phyloP scores from a whole-genome alignment of 2,888 invertebrate genomes.

The Caenorhabditis auriculariae region DNA sequence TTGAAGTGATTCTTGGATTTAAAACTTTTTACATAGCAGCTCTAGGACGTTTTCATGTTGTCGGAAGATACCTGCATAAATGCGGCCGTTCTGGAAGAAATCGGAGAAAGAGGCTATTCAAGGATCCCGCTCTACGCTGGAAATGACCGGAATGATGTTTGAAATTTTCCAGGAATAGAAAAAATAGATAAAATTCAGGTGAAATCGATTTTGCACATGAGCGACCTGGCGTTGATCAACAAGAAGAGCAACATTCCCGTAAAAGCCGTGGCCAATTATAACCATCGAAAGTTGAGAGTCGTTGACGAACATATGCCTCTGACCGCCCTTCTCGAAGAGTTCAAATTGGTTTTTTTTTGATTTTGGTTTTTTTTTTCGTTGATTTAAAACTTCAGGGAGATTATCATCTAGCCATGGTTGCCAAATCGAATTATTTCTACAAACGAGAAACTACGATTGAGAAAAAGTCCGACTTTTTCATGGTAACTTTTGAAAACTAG shows the following conservation, averaged over 20 bases:
- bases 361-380: neutral
- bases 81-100: conserved; percentile 6
- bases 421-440: neutral
- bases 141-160: conserved; percentile 17
- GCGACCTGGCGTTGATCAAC: conserved; percentile 94
- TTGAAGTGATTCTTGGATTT: conserved; percentile 35
- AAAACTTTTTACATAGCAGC: neutral
- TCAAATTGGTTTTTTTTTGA: conserved; percentile 88
- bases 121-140: conserved; percentile 18
- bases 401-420: conserved; percentile 26
- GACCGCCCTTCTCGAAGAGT: conserved; percentile 90
- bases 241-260: conserved; percentile 84
- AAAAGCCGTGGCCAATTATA: conserved; percentile 62
- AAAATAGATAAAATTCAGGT: conserved; percentile 27
- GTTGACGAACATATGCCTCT: conserved; percentile 91
- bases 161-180: too few relatives aligned
- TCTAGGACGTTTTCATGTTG: conserved; percentile 22
- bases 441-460: neutral
- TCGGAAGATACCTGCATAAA: conserved; percentile 12
- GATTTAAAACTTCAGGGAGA: conserved; percentile 12
- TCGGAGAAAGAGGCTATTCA: conserved; percentile 19
- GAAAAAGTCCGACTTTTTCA: neutral
- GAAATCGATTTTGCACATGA: conserved; percentile 76
- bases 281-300: conserved; percentile 90
- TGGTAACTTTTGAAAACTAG: neutral